Conservation (phyloP, 2,113 vertebrate species). For the Daboia siamensis region DNA sequence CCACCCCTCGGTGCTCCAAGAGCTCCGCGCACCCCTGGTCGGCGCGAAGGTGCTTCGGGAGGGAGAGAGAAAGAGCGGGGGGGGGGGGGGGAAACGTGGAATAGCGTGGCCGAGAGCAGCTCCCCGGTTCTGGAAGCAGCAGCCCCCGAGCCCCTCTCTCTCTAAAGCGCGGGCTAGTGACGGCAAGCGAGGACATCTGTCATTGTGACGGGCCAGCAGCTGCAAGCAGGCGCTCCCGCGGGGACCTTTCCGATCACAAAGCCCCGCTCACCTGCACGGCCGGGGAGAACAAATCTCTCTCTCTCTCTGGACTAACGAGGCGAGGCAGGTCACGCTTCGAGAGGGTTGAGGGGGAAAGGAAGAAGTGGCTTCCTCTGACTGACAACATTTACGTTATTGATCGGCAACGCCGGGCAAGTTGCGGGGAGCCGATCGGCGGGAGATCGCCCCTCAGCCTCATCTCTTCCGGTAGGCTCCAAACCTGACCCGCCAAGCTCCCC, state of each 20-base stretch:
- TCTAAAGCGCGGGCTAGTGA: background rate
- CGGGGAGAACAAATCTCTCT: background rate
- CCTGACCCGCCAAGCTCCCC: background rate
- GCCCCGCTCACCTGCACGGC: background rate
- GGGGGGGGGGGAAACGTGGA: too few relatives aligned
- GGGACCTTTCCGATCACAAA: background rate
- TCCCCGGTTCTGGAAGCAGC: background rate
- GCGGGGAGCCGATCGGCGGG: background rate
- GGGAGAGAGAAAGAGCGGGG: background rate
- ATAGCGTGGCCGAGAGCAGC: background rate
- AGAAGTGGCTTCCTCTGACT: background rate
- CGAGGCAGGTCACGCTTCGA: background rate
- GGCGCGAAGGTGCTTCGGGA: background rate
- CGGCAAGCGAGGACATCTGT: background rate
- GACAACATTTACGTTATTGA: background rate
- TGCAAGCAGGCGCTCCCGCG: background rate
- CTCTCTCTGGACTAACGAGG: background rate
- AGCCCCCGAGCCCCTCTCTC: background rate
- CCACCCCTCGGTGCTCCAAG: background rate
- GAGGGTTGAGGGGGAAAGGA: background rate
- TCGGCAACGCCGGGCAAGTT: background rate
- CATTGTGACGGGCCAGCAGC: background rate
- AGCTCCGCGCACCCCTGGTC: background rate
- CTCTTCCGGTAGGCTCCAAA: background rate
- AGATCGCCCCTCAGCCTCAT: background rate